Base-by-base conservation (phyloP, 2,888 invertebrate species). In the Panopea generosa region DNA sequence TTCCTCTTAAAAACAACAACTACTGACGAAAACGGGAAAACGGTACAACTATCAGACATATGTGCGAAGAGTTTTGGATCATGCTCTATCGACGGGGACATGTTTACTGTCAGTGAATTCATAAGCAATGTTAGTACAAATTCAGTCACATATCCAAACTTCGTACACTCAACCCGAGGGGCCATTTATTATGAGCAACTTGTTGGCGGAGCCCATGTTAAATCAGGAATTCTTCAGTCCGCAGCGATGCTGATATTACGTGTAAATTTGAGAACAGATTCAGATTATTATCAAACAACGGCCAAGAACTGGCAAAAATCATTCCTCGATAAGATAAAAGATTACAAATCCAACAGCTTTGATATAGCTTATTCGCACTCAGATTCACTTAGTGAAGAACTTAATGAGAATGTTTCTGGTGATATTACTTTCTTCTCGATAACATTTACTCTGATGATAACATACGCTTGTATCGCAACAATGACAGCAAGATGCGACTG, bases 401-500 rank as follows among this genome's bases (percentile, higher is more conserved):
- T 83, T 11, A 72, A 74, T 47, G 61, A 65, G 26, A 83, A 81
- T 18, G 55, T 78, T 20, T 18, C 22, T 2, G 77, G 74, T 16
- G 83, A 83, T 49, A 72, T 83, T 14, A 11, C 50, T 0, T 47
- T 74, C 7, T 83, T 79, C 52, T 70, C 78, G 22, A 29, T 74
- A 9, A 83, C 81, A 1, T 74, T 83, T 38, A 70, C 81, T 2
- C 20, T 83, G 9, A 83, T 83, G 77, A 79, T 83, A 4, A 81
- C 70, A 2, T 83, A 78, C 47, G 72, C 81, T 14, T 70, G 75
- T 38, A 22, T 80, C 29, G 83, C 77, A 16, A 74, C 78, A 3
- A 45, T 63, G 50, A 57, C 76, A 0, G 76, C 76, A n/a, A 66
- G 61, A 29, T 62, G 55, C 24, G 63, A 71, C 22, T 47, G 47